Evolutionary conservation across 2,113 vertebrate species (phyloP), one percentile per base, ranked within the genome.

Genomic region (Lutjanus erythropterus): DNA sequence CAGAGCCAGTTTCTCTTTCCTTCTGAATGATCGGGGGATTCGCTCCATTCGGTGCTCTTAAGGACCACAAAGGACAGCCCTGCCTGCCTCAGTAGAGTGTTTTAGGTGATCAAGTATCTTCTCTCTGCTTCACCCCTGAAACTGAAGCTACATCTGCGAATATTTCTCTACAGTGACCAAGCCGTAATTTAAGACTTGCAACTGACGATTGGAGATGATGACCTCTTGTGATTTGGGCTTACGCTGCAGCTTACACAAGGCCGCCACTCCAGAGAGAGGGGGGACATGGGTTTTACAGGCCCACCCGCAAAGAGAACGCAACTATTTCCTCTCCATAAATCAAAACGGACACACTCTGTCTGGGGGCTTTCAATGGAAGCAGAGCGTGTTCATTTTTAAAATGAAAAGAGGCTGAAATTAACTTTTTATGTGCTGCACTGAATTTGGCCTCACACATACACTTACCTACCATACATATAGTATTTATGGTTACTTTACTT

Each of bases 281-380:
- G 80, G 80, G 81, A 76, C 70, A 49, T 67, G 81, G 86, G 71
- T 73, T 89, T 91, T 80, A 72, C 65, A 71, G 85, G 89, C 89
- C 85, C 91, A 93, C 88, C 88, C 85, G 78, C 84, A 79, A 91
- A 67, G 84, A 86, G 69, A 92, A 81, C 81, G 29, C 71, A 88
- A 85, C 72, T 89, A 93, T 93, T 94, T 94, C 88, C 92, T 90
- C 80, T 90, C 80, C 92, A 91, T 91, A 86, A 92, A 90, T 91
- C 87, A 91, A 85, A 83, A 79, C 11, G 82, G 89, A 94, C 91
- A 89, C 21, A 56, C 78, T 88, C 85, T 90, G 78, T 93, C 92
- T 89, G 67, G 87, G 78, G 88, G 83, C 66, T 81, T 76, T 86
- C 58, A 71, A 80, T 79, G 81, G 75, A 39, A 86, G 77, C 74